phyloP scores from a whole-genome alignment of 1,140 invertebrate genomes.

The Phymastichus coffea region DNA sequence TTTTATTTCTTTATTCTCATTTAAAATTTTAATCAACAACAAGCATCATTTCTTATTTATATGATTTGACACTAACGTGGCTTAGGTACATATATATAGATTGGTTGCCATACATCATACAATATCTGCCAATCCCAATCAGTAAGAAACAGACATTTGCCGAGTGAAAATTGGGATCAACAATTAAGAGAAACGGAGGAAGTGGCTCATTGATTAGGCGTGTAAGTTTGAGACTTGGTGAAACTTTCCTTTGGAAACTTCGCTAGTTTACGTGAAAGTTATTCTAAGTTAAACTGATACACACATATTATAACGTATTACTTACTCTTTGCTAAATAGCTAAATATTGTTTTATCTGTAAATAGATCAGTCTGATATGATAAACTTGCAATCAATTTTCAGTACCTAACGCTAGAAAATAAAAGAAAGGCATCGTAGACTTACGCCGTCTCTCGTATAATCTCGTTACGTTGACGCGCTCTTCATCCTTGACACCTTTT shows the following conservation, averaged over 20 bases:
- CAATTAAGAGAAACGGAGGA: conserved; percentile 26
- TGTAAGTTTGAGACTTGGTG: conserved; percentile 25
- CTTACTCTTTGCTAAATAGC: conserved; percentile 2
- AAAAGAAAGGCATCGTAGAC: conserved; percentile 16
- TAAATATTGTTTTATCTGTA: too few species aligned
- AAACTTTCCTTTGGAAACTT: conserved; percentile 43
- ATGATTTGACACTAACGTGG: neutral
- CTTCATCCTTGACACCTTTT: conserved; percentile 51
- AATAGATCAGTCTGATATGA: too few species aligned
- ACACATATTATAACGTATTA: neutral
- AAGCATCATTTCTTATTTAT: too few species aligned
- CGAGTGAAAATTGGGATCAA: conserved; percentile 28
- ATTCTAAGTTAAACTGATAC: too few species aligned
- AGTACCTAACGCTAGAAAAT: conserved; percentile 20
- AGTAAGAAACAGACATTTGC: neutral
- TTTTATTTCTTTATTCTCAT: too few species aligned
- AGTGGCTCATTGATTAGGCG: conserved; percentile 21
- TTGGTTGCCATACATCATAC: neutral
- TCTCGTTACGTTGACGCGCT: conserved; percentile 43
- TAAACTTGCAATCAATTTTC: too few species aligned
- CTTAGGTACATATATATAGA: neutral
- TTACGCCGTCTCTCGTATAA: conserved; percentile 44
- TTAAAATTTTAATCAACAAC: too few species aligned
- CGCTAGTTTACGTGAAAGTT: conserved; percentile 36
- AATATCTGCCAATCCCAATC: neutral